These are phyloP conservation scores for Monochamus alternatus DNA, from an alignment of 2,888 invertebrate genomes.

Conservation along the genomic window DNA sequence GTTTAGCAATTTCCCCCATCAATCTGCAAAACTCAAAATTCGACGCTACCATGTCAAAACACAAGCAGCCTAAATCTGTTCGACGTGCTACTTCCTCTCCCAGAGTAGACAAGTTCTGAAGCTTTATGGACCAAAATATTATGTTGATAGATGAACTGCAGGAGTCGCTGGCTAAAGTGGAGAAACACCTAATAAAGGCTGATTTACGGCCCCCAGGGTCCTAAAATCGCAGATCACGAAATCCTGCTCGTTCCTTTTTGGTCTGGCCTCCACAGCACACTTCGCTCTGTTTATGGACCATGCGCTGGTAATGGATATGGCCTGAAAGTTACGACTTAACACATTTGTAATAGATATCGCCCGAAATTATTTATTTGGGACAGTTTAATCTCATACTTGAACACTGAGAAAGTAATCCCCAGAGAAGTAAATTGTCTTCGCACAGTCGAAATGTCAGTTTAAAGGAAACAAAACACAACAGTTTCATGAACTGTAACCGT, in stretches of 20 bases:
- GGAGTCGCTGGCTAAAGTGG: constrained; percentile 45
- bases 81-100: constrained; percentile 4
- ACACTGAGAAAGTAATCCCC: no score
- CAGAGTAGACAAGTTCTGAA: constrained; percentile 16
- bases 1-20: no score
- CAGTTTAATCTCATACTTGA: no score
- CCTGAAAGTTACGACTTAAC: not conserved
- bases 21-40: no score
- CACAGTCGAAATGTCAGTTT: no score
- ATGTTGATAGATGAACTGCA: constrained; percentile 44
- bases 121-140: constrained; percentile 28
- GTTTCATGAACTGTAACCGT: no score
- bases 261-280: not conserved
- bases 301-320: not conserved
- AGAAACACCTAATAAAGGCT: constrained; percentile 59
- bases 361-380: no score
- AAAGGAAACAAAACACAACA: no score
- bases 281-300: not conserved
- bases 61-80: not conserved
- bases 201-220: constrained; percentile 56
- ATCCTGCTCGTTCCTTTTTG: constrained; percentile 32
- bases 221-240: constrained; percentile 52
- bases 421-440: no score
- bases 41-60: no score
- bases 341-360: no score